Evolutionary conservation across 2,888 invertebrate genomes (phyloP).

Genomic region (Caenorhabditis sp.): DNA sequence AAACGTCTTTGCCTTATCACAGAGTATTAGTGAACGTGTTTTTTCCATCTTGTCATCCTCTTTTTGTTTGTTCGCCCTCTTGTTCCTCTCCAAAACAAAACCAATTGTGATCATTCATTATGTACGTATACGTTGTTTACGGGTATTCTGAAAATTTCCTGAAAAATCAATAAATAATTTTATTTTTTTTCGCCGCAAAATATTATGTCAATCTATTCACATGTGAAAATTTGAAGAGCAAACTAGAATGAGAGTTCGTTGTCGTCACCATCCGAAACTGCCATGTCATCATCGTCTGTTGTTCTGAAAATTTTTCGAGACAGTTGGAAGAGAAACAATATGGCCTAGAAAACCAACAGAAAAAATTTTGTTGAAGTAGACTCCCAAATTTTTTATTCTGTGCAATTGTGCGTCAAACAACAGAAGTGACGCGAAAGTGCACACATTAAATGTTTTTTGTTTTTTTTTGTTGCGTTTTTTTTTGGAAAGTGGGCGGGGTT

Average conservation of each 20-base stretch:
- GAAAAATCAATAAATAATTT: neutral
- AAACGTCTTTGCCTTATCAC: constrained; percentile 61
- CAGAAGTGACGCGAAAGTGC: no score
- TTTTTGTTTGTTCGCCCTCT: neutral
- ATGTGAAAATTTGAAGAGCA: neutral
- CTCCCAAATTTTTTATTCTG: no score
- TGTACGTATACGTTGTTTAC: neutral
- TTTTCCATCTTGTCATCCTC: constrained; percentile 69
- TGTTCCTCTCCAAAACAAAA: neutral
- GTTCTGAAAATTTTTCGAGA: neutral
- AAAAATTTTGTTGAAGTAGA: no score
- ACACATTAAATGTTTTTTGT: no score
- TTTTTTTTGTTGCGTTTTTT: no score
- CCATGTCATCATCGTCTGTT: constrained; percentile 2
- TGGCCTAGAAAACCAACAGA: no score
- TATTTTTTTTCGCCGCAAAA: neutral
- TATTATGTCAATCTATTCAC: neutral
- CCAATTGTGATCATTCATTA: neutral
- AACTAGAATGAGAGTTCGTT: constrained; percentile 1
- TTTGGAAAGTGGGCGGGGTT: no score
- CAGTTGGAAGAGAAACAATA: no score
- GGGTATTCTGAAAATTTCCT: neutral
- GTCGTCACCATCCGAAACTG: constrained; percentile 4
- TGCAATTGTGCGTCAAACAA: no score
- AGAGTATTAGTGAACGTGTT: constrained; percentile 26